Conservation (phyloP, 2,888 invertebrate species). For the Callyntrura guangdongensis region DNA sequence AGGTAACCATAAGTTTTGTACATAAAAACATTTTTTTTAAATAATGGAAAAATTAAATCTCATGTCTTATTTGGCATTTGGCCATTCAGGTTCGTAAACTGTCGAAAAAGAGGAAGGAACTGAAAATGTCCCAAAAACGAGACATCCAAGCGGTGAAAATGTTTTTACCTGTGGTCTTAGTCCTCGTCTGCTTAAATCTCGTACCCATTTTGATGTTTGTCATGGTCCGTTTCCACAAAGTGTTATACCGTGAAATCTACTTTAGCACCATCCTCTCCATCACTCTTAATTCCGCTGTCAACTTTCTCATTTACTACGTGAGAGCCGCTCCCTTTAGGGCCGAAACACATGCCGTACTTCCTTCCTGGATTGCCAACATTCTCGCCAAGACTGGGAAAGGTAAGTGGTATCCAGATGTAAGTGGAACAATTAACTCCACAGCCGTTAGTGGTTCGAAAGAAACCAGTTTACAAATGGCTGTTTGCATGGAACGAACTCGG, state of each 20-base stretch:
- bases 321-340: neutral
- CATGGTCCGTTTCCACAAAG: neutral
- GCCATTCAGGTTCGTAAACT: neutral
- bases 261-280: neutral
- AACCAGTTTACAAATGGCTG: too few relatives aligned
- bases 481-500: too few relatives aligned
- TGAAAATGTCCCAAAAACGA: neutral
- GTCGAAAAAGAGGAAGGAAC: neutral
- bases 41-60: too few relatives aligned
- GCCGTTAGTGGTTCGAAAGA: too few relatives aligned
- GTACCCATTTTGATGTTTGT: neutral
- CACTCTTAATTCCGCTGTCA: neutral
- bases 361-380: too few relatives aligned
- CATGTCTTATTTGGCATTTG: neutral
- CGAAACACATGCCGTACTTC: neutral
- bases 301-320: slow-evolving; percentile 38
- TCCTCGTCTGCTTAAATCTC: slow-evolving; percentile 1
- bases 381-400: too few relatives aligned
- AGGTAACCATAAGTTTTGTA: neutral
- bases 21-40: too few relatives aligned
- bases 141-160: slow-evolving; percentile 31
- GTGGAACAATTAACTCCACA: too few relatives aligned
- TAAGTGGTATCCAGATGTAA: too few relatives aligned
- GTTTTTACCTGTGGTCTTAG: slow-evolving; percentile 29
- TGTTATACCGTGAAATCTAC: slow-evolving; percentile 22